Base-by-base conservation (phyloP, 2,888 invertebrate species). In the Oxyteleia sp. region DNA sequence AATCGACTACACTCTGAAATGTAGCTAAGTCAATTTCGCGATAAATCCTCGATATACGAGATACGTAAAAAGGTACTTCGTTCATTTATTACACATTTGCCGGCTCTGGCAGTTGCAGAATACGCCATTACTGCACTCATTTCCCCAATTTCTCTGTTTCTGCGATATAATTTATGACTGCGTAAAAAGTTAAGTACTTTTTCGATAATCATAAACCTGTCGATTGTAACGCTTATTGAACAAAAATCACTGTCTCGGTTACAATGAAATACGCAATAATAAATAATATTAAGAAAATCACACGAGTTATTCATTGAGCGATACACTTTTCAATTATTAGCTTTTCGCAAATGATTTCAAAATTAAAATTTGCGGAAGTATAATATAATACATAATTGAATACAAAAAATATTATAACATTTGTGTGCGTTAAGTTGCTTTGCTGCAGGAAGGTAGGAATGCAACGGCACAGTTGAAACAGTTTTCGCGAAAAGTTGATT, bases 21-120 rank as follows among this genome's bases (percentile, higher is more conserved):
- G 75, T 71, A 75, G 79, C 72, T 55, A 61, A 84, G 84, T 80
- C 84, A 84, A 76, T 84, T 84, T 57, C 49, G 35, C 72, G 72
- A 81, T 80, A 80, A 84, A 72, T 81, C 71, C 55, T 7, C 80
- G 63, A 80, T 81, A 84, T 81, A 76, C 80, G 80, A 74, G 76
- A 84, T 84, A 81, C 84, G 76, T 76, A 84, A 84, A 84, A 84
- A 84, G 80, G 80, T 63, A 75, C 80, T 84, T 81, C 23, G 55
- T 47, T 81, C 76, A 72, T 84, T 84, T 80, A 81, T 84, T 81
- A 76, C 80, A 68, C 61, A 80, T 81, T 81, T 26, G 51, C 47
- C 63, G 55, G 23, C 66, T 66, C 61, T 47, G 55, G 53, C 75
- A 84, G 61, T 76, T 43, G 72, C 75, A 68, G 75, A 68, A 84